Evolutionary conservation across 1,140 invertebrate genomes (phyloP).

Genomic region (Chlorops oryzae): DNA sequence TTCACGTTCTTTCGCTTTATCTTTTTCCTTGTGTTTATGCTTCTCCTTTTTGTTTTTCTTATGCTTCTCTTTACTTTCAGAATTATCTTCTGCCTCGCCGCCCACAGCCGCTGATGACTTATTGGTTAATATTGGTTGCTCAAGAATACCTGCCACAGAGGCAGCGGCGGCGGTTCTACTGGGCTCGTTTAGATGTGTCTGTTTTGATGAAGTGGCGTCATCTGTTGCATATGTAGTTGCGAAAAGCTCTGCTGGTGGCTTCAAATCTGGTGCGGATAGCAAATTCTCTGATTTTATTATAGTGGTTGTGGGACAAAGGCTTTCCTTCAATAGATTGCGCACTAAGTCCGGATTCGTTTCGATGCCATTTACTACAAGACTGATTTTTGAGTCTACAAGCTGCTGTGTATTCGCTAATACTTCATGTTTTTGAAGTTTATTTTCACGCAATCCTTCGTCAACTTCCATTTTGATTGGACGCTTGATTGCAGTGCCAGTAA

Average conservation of each 20-base stretch:
- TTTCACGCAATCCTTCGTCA: no score
- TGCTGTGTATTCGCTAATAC: neutral
- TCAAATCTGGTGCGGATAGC: conserved; percentile 32
- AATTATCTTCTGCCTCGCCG: no score
- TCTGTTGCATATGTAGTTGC: conserved; percentile 22
- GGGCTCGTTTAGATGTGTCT: conserved; percentile 1
- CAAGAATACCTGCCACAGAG: neutral
- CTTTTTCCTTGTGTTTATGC: conserved; percentile 60
- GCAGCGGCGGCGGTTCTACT: conserved; percentile 2
- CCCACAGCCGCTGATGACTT: neutral
- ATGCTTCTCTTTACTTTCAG: conserved; percentile 47
- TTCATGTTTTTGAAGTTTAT: no score
- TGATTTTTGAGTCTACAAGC: neutral
- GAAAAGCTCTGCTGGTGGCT: conserved; percentile 35
- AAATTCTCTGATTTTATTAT: conserved; percentile 36
- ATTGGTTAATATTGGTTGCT: neutral
- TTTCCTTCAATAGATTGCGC: conserved; percentile 42
- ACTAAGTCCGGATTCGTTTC: conserved; percentile 46
- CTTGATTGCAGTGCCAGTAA: no score
- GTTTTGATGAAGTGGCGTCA: conserved; percentile 1
- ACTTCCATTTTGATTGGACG: no score
- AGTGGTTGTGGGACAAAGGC: conserved; percentile 32
- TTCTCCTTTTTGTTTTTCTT: conserved; percentile 63
- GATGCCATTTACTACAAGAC: conserved; percentile 31
- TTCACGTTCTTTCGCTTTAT: conserved; percentile 58